These are phyloP conservation scores for Psephotus haematonotus DNA, from an alignment of 2,113 vertebrate species.

Conservation along the genomic window DNA sequence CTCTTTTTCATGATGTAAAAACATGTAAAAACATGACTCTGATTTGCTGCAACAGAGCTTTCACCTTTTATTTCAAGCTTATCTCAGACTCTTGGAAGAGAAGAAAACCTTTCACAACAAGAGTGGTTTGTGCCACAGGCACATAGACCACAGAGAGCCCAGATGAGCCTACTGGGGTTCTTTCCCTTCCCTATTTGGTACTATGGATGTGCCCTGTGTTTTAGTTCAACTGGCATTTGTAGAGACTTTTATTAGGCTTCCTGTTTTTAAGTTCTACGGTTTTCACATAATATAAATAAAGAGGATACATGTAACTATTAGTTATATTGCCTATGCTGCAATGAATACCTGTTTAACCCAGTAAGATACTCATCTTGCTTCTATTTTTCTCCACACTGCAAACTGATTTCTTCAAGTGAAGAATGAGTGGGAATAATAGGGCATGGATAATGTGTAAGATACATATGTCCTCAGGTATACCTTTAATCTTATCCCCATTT, in stretches of 20 bases:
- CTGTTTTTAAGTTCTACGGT: neutral
- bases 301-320: neutral
- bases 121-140: neutral
- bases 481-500: neutral
- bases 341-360: neutral
- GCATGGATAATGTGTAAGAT: neutral
- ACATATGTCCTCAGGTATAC: neutral
- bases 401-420: neutral
- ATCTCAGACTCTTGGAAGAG: neutral
- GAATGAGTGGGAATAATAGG: neutral
- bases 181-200: neutral
- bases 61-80: neutral
- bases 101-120: accelerated
- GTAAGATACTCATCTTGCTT: neutral
- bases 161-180: neutral
- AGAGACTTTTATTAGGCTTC: neutral
- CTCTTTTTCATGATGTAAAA: neutral
- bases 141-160: neutral
- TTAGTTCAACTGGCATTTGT: neutral
- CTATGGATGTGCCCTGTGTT: neutral
- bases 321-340: neutral
- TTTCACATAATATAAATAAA: neutral
- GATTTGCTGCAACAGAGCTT: neutral
- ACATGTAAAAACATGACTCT: neutral
- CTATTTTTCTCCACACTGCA: neutral